A percentile compares a stretch with the other conserved stretches of the same genome.
Conservation (phyloP, 2,113 vertebrate genomes). For the Microcebus murinus region DNA sequence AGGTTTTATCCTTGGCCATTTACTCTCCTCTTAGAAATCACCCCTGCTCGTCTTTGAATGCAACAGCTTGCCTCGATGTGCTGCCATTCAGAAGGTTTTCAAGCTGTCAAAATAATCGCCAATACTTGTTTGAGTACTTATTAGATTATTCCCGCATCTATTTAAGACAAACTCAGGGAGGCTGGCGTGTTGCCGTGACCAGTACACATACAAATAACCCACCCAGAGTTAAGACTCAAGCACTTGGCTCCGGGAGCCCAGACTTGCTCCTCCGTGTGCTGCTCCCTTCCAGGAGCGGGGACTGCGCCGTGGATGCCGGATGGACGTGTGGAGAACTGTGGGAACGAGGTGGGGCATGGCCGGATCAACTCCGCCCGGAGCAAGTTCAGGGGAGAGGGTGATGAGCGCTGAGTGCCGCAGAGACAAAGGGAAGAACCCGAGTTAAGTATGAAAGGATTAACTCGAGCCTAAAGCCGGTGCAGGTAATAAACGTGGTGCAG, state of each 20-base stretch:
- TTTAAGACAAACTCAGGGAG: accelerated
- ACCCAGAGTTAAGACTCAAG: accelerated
- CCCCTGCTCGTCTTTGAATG: background rate
- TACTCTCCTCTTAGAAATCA: background rate
- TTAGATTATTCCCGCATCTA: background rate
- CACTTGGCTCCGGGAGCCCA: background rate
- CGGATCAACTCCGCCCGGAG: too few relatives aligned
- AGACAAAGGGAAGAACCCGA: background rate
- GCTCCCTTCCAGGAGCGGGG: accelerated
- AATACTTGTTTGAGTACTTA: background rate
- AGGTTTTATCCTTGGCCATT: too few relatives aligned
- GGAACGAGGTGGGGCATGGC: background rate
- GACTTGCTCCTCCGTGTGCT: too few relatives aligned
- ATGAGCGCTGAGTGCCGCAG: accelerated
- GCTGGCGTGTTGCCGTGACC: background rate
- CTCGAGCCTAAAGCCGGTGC: accelerated
- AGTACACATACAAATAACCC: accelerated
- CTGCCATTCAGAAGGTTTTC: background rate
- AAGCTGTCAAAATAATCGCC: background rate
- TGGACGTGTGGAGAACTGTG: accelerated
- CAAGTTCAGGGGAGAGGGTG: background rate
- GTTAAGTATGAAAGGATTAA: accelerated
- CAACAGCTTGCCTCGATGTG: background rate
- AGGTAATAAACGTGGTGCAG: accelerated
- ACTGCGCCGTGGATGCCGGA: accelerated